Base-by-base conservation (phyloP, 2,113 vertebrate genomes). In the Neopipo cinnamomea region DNA sequence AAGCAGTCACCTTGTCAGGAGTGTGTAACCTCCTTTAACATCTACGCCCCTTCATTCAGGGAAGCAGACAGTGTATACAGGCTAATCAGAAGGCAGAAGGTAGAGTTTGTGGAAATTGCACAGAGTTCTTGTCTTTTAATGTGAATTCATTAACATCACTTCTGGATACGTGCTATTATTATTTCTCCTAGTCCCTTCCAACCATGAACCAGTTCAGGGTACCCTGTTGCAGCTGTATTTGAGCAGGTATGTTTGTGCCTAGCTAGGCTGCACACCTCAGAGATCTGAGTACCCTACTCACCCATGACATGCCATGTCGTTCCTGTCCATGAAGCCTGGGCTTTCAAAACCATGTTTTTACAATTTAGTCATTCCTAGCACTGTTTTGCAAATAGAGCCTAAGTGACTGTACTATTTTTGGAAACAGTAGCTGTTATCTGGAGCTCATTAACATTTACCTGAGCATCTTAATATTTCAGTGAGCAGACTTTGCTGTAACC, bases 61-160 rank as follows among this genome's bases (percentile, higher is more conserved):
- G 31, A 59, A 67, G 50, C 47, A 72, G 79, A 10, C 0, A 0
- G 1, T 7, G 2, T 58, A 14, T 14, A 50, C 0, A 0, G 58
- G 24, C 52, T 71, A 35, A 44, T 75, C 28, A 20, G 25, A 74
- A 58, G 15, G 37, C n/a, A 74, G 65, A 78, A 90, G 31, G 12
- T 62, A 8, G 30, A 27, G 30, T 18, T 47, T 9, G 27, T 77
- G 35, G 55, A 74, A 78, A 56, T 30, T 39, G 59, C 39, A 24
- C 44, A 44, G 30, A 74, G 10, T 37, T 70, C 63, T 80, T 67
- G 18, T 63, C 27, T 84, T 84, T 73, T 77, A 39, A 39, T 65
- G 20, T 65, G 68, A 55, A 61, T 70, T 70, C 9, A 25, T 77
- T 61, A 31, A 39, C 14, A 41, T 33, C 7, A 71, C 14, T 67